A percentile compares a stretch with the other conserved stretches of the same genome.
These are phyloP conservation scores for Rhodophaea formosa DNA, from an alignment of 2,888 invertebrate genomes.

Conservation along the genomic window DNA sequence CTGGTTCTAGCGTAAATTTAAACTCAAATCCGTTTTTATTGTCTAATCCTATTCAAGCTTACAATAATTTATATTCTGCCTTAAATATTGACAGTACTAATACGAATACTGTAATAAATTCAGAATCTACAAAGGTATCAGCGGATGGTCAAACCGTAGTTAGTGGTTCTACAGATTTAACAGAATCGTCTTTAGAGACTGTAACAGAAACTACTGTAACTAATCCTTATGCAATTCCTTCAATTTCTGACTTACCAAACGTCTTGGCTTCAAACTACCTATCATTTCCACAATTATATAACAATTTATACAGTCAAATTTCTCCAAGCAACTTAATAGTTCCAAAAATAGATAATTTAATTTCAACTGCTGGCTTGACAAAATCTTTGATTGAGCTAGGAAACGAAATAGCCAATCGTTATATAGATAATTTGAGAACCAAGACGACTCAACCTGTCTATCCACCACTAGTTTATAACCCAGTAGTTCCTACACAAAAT, in stretches of 20 bases:
- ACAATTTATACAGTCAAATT: constrained; percentile 8
- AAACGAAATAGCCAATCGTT: not conserved
- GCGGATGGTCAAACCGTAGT: not conserved
- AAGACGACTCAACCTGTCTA: not conserved
- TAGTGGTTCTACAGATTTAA: not conserved
- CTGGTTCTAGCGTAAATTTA: not conserved
- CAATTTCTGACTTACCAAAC: constrained; percentile 17
- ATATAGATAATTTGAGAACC: not conserved
- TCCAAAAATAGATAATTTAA: constrained; percentile 9
- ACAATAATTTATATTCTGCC: not conserved
- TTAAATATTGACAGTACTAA: not conserved
- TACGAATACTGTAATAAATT: not conserved
- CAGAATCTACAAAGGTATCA: not conserved
- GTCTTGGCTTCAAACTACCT: constrained; percentile 8
- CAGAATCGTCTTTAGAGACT: not conserved
- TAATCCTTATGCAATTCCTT: constrained; percentile 2
- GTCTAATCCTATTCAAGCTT: not conserved
- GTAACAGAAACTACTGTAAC: not conserved
- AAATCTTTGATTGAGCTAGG: constrained; percentile 5
- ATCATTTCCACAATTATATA: not conserved
- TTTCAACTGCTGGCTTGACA: constrained; percentile 6
- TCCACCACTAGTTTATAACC: not conserved
- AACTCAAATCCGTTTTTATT: not conserved
- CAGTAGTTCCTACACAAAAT: not conserved
- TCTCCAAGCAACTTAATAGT: constrained; percentile 14